A percentile compares a stretch with the other conserved stretches of the same genome.
These are phyloP conservation scores for Diorhabda carinulata DNA, from an alignment of 1,140 invertebrate genomes.

Conservation along the genomic window DNA sequence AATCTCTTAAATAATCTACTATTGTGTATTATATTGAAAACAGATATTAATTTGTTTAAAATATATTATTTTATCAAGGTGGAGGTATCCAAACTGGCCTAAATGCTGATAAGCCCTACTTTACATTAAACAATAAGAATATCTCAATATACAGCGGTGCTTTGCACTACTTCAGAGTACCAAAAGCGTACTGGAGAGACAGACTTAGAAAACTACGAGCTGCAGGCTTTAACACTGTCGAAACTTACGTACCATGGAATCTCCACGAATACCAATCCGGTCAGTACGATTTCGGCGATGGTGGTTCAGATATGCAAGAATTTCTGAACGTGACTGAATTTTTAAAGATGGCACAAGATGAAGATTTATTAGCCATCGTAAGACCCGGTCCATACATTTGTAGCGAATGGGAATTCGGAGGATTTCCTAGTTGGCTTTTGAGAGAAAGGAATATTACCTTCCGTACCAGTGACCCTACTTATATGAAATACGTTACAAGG, in stretches of 20 bases:
- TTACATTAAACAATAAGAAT: constrained; percentile 36
- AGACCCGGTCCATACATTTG: constrained; percentile 92
- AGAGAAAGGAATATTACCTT: constrained; percentile 41
- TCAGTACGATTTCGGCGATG: constrained; percentile 65
- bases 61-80: constrained; percentile 22
- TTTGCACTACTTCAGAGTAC: constrained; percentile 87
- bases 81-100: constrained; percentile 33
- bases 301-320: constrained; percentile 69
- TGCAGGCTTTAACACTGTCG: constrained; percentile 82
- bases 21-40: no score
- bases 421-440: constrained; percentile 34
- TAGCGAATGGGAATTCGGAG: constrained; percentile 69
- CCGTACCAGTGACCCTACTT: constrained; percentile 52
- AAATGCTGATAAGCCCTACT: constrained; percentile 29
- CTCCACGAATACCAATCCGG: constrained; percentile 69
- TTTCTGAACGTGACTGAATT: constrained; percentile 59
- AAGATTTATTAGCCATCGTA: constrained; percentile 78
- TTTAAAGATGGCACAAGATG: constrained; percentile 74
- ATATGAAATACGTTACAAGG: constrained; percentile 48
- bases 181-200: constrained; percentile 50
- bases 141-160: constrained; percentile 59
- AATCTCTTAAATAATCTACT: no score
- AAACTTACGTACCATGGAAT: constrained; percentile 95
- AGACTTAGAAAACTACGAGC: constrained; percentile 18
- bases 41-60: no score